Percentiles rank a stretch among this genome's conserved stretches.
Evolutionary conservation across 2,797 vertebrate genomes (phyloP).

Genomic region (Ibycter americanus): DNA sequence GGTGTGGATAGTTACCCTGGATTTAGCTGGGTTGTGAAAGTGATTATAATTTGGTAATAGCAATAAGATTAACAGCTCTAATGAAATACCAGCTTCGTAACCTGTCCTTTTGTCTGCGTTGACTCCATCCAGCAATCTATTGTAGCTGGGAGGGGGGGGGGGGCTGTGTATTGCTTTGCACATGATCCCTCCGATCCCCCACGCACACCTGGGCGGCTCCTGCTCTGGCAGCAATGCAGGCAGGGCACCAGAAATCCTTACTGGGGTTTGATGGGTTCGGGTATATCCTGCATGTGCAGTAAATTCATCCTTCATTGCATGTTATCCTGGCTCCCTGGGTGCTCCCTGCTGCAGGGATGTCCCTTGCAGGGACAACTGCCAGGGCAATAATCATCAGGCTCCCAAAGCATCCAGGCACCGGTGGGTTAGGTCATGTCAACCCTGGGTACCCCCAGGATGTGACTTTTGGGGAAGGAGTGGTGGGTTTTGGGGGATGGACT

Average conservation of each 20-base stretch:
- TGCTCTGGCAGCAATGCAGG: fast-evolving
- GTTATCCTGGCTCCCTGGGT: fast-evolving
- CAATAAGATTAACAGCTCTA: neutral
- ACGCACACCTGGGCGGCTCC: fast-evolving
- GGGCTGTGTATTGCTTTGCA: fast-evolving
- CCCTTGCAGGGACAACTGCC: neutral
- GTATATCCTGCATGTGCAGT: neutral
- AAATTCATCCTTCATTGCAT: fast-evolving
- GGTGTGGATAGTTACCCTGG: neutral
- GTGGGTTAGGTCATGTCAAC: neutral
- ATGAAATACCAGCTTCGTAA: neutral
- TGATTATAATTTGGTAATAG: neutral
- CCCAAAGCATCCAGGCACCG: fast-evolving
- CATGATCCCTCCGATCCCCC: fast-evolving
- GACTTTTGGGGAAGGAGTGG: neutral
- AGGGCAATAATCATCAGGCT: neutral
- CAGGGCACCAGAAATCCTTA: neutral
- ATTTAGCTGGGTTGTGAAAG: neutral
- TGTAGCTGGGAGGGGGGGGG: neutral
- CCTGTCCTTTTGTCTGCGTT: neutral
- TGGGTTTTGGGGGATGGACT: neutral
- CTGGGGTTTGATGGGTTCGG: neutral
- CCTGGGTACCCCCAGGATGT: neutral
- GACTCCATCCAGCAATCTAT: neutral
- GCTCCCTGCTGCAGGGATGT: neutral